Evolutionary conservation across 2,113 vertebrate species (phyloP).

Genomic region (Pontoporia blainvillei): DNA sequence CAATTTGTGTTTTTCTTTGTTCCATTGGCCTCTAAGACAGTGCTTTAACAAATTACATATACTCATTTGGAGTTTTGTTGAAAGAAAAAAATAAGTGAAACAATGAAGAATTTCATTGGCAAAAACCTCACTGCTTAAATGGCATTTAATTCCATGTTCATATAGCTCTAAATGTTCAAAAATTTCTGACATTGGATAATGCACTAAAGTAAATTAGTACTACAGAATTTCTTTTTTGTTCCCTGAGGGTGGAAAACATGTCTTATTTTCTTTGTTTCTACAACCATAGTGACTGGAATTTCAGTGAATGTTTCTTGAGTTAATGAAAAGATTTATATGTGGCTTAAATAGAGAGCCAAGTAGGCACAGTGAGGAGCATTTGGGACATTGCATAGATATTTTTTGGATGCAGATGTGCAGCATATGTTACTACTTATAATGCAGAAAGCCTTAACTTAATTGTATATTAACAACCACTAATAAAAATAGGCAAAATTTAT

Average conservation of each 20-base stretch:
- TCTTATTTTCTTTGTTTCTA: background rate
- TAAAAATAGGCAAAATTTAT: background rate
- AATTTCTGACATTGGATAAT: background rate
- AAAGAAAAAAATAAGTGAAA: background rate
- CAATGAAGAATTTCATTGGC: background rate
- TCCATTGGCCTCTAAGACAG: background rate
- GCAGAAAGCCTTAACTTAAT: background rate
- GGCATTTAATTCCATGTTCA: background rate
- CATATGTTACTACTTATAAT: background rate
- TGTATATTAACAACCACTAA: background rate
- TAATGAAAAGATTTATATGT: background rate
- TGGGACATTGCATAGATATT: background rate
- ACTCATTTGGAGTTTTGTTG: background rate
- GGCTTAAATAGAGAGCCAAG: background rate
- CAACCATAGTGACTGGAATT: background rate
- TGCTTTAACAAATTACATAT: background rate
- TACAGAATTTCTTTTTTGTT: background rate
- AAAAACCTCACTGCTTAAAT: background rate
- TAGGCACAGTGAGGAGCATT: background rate
- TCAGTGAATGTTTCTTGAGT: background rate
- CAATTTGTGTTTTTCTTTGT: background rate
- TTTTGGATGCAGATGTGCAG: background rate
- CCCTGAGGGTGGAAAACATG: background rate
- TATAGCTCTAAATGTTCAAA: background rate
- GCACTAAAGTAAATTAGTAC: background rate